Percentiles rank a stretch among this genome's conserved stretches.
Evolutionary conservation across 2,113 vertebrate species (phyloP).

Genomic region (Prolemur simus): DNA sequence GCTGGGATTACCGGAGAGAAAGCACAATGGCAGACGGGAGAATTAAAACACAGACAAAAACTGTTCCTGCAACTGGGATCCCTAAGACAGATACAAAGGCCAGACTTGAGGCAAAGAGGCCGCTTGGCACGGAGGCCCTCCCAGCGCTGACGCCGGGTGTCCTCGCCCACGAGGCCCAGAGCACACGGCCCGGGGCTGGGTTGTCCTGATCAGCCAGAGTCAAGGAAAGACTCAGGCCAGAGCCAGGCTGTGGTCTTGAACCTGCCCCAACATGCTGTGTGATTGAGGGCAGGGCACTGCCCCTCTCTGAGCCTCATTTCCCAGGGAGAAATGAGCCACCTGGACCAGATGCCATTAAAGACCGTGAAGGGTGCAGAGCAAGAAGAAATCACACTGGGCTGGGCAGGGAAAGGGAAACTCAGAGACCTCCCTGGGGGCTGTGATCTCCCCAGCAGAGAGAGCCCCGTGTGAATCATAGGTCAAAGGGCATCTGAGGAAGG

Average conservation of each 20-base stretch:
- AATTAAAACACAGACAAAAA: conserved; percentile 19
- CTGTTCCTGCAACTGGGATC: neutral
- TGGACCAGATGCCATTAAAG: neutral
- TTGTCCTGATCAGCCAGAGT: neutral
- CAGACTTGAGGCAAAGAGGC: neutral
- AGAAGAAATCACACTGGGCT: neutral
- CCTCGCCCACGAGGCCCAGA: neutral
- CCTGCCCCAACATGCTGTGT: neutral
- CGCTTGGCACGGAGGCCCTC: neutral
- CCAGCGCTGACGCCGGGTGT: neutral
- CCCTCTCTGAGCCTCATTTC: neutral
- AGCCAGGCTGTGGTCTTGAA: neutral
- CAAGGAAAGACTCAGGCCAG: neutral
- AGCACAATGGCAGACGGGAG: conserved; percentile 42
- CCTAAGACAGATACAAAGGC: conserved; percentile 31
- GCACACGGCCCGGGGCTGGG: no score
- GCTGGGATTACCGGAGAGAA: conserved; percentile 58
- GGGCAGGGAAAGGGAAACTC: neutral
- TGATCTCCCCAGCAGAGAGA: neutral
- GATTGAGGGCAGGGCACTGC: neutral
- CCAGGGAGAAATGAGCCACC: neutral
- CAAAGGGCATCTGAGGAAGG: neutral
- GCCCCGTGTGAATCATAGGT: no score
- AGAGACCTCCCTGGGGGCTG: no score
- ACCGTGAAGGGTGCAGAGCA: neutral